Base-by-base conservation (phyloP, 2,113 vertebrate species). In the Ammodytes dubius region DNA sequence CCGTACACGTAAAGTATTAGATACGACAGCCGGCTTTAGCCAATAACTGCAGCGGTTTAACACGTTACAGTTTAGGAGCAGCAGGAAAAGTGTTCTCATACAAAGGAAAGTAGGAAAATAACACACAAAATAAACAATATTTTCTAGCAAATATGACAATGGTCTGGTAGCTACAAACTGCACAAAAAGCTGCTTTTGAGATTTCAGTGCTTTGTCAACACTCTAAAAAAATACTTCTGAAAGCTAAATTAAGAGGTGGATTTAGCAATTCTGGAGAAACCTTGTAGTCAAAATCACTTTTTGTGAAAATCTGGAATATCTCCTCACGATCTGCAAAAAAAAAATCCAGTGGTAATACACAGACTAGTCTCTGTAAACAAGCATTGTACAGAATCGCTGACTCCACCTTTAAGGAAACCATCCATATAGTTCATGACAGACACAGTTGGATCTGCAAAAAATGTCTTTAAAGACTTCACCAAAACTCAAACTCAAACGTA, bases 41-140 rank as follows among this genome's bases (percentile, higher is more conserved):
- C 74, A 3, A 11, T 13, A 47, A 50, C 67, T 56, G 63, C 70
- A 79, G 79, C 59, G 81, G 84, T 77, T 80, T 4, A 67, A 54
- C 59, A 17, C 4, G 42, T 70, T 61, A 83, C 58, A 79, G 65
- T 67, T 6, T 3, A 53, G 4, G 57, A 58, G 46, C 53, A 49
- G 70, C 6, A 47, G 42, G 58, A 54, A 27, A 67, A 68, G 39
- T 2, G 13, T 76, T 79, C 3, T 73, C 39, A 67, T 37, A 61
- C 50, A 53, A 10, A 19, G 58, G 47, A 68, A 11, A 27, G 43
- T 49, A 49, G 17, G 27, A 63, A 14, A 17, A 42, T 42, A 42
- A 39, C 72, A 37, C 4, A 75, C 14, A 64, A 58, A 67, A 0
- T 7, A 64, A 74, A 49, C 10, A 71, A 74, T 12, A 14, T 27